Conservation (phyloP, 92 coral and sea anemone species). For the Metridium senile region DNA sequence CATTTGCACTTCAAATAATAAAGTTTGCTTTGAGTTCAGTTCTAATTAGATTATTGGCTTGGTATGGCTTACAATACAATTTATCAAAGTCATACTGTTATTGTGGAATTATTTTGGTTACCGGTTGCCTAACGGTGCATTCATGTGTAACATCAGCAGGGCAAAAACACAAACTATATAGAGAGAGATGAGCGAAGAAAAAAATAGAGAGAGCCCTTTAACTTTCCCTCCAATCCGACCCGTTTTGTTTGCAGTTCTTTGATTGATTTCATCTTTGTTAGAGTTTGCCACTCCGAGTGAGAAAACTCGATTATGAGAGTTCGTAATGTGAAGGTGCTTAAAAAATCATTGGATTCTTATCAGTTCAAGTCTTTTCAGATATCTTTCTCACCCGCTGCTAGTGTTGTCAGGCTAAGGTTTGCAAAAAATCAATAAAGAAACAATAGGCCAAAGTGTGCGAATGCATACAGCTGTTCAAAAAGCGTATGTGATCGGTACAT, state of each 20-base stretch:
- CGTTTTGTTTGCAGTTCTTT: background rate
- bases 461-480: constrained; percentile 51
- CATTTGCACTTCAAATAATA: constrained; percentile 22
- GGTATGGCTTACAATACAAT: constrained; percentile 18
- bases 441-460: constrained; percentile 68
- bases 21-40: constrained; percentile 16
- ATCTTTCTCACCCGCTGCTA: constrained; percentile 21
- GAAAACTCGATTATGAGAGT: background rate
- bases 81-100: constrained; percentile 22
- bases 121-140: constrained; percentile 18
- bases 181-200: background rate
- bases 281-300: constrained; percentile 5
- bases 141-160: constrained; percentile 30
- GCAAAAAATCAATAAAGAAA: constrained; percentile 51
- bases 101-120: constrained; percentile 17
- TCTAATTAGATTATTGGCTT: constrained; percentile 40
- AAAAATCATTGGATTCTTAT: constrained; percentile 40
- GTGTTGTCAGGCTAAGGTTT: constrained; percentile 32
- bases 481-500: constrained; percentile 50
- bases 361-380: constrained; percentile 31
- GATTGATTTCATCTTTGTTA: constrained; percentile 12
- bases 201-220: background rate
- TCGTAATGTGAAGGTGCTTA: constrained; percentile 16
- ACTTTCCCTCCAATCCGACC: background rate
- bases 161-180: constrained; percentile 3